A percentile compares a stretch with the other conserved stretches of the same genome.
These are phyloP conservation scores for Hypotaenidia philippensis DNA, from an alignment of 2,797 vertebrate species.

Conservation along the genomic window DNA sequence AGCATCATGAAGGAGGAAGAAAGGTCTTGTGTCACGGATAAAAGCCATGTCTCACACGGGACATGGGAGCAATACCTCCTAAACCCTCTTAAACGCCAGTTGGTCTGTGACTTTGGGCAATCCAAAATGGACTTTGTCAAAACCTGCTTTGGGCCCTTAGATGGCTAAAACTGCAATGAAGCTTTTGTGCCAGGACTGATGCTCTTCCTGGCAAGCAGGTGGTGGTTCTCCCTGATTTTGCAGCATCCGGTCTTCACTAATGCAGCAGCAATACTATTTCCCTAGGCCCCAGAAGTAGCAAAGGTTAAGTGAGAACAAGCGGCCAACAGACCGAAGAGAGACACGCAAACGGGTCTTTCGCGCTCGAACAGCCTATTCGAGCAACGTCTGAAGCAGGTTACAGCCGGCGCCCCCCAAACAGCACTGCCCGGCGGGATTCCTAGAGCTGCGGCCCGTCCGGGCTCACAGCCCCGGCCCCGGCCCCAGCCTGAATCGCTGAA, in stretches of 20 bases:
- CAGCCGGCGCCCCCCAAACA: background rate
- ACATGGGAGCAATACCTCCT: background rate
- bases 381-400: accelerated
- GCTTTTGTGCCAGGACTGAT: background rate
- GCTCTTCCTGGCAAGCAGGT: background rate
- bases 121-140: accelerated
- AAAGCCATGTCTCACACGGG: background rate
- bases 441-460: accelerated
- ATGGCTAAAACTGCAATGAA: accelerated
- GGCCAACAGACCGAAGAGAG: background rate
- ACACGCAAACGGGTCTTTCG: accelerated
- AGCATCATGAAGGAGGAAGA: background rate
- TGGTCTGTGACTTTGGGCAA: background rate
- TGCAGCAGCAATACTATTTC: background rate
- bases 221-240: background rate
- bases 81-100: background rate
- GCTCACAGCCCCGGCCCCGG: too few relatives aligned
- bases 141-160: background rate
- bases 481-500: too few relatives aligned
- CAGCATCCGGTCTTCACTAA: background rate
- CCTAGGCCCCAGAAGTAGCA: background rate
- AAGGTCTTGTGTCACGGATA: accelerated
- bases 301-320: background rate
- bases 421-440: background rate
- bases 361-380: accelerated